Evolutionary conservation across 1,140 invertebrate genomes (phyloP).

Genomic region (Vanessa atalanta): DNA sequence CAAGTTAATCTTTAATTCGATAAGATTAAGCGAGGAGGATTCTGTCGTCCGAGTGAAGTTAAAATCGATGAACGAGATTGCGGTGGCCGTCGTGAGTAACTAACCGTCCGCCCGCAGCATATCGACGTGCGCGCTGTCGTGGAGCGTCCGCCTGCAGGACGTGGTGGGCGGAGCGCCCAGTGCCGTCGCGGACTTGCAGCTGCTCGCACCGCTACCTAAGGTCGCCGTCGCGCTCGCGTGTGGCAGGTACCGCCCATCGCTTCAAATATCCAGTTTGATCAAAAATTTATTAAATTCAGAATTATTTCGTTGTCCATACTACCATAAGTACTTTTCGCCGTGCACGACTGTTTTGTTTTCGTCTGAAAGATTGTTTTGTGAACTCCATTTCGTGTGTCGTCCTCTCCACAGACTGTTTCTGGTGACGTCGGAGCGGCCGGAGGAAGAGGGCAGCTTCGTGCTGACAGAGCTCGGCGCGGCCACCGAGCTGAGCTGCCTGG

Average conservation of each 20-base stretch:
- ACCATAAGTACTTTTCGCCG: no score
- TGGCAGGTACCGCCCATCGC: constrained; percentile 45
- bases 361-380: no score
- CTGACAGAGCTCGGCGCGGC: constrained; percentile 88
- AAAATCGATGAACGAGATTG: no score
- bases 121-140: constrained; percentile 51
- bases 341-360: no score
- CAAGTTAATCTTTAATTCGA: no score
- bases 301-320: not conserved
- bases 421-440: constrained; percentile 86
- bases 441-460: constrained; percentile 86
- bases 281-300: not conserved
- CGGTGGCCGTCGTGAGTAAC: no score
- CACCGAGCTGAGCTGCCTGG: constrained; percentile 81
- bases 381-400: not conserved
- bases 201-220: constrained; percentile 45
- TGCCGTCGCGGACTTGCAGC: constrained; percentile 48
- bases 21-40: no score
- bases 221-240: constrained; percentile 58
- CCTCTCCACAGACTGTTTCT: constrained; percentile 53
- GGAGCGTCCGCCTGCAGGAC: constrained; percentile 55
- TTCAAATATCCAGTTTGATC: not conserved
- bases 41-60: no score
- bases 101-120: constrained; percentile 39
- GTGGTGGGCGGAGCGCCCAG: constrained; percentile 58